Evolutionary conservation across 2,888 invertebrate genomes (phyloP), one percentile per base, ranked within the genome.

Genomic region (Eumacrocentrus americanus): DNA sequence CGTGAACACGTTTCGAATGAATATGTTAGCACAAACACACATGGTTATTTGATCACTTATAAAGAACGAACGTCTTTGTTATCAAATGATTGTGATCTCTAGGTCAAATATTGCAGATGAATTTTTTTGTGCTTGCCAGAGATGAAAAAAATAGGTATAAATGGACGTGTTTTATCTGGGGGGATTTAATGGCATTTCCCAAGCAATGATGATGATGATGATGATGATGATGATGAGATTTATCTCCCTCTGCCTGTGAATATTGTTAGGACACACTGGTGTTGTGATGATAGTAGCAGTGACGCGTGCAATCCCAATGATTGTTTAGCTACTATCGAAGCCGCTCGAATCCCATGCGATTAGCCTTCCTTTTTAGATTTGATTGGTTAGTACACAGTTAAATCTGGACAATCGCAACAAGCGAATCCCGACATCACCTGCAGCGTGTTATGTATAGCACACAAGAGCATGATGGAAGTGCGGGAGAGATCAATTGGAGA

Each of bases 321-420:
- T 25, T 46, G 46, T 18, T 54, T 54, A 54, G 54, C 54, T 22
- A 37, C 29, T 25, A 54, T 23, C 9, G 25, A 54, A 54, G 34
- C 54, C 12, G 12, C 44, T 38, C 37, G 12, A 54, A 35, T n/a
- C 12, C 42, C 54, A 54, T 54, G 54, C 54, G 54, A 54, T 53
- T 54, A 54, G 52, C 52, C 16, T 34, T 40, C 25, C 37, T 18
- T 9, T 14, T 50, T 34, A 34, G 6, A 6, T 25, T 47, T 14
- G 3, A 11, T 47, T 9, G 47, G 25, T 50, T 50, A 50, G 50
- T 48, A 12, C 16, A 46, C 22, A 51, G 38, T 38, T 23, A n/a
- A n/a, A n/a, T n/a, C n/a, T n/a, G n/a, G n/a, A n/a, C n/a, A n/a
- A n/a, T n/a, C n/a, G n/a, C n/a, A n/a, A n/a, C n/a, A n/a, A n/a